phyloP scores from a whole-genome alignment of 2,888 invertebrate species.

The Cerceris ruficornis region DNA sequence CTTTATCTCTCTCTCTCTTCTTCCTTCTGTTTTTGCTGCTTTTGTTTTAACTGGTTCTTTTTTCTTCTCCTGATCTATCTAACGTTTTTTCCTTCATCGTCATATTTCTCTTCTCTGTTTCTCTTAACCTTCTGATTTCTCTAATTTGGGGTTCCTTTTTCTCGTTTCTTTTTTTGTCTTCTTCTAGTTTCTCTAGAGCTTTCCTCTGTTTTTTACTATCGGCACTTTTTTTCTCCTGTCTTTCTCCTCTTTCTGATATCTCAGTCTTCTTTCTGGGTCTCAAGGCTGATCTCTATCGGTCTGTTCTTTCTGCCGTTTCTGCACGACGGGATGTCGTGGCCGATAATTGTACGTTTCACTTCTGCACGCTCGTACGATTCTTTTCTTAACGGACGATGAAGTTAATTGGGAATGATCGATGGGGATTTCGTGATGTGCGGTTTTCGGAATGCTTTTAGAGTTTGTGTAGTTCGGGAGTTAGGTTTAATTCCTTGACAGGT shows the following conservation, averaged over 20 bases:
- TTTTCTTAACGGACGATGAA: background rate
- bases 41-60: no score
- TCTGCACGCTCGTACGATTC: background rate
- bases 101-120: conserved; percentile 7
- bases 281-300: background rate
- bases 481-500: no score
- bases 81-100: no score
- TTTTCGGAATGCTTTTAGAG: no score
- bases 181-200: background rate
- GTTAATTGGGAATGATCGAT: no score
- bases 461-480: no score
- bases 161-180: conserved; percentile 10
- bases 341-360: background rate
- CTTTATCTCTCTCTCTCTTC: conserved; percentile 3
- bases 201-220: no score
- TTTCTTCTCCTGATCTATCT: background rate
- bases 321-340: background rate
- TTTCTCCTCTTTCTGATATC: conserved; percentile 4
- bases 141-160: background rate
- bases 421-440: no score
- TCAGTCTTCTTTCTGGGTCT: background rate
- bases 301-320: background rate
- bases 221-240: conserved; percentile 11
- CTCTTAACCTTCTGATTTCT: conserved; percentile 7
- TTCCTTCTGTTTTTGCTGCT: background rate